Percentiles rank a stretch among this genome's conserved stretches.
Evolutionary conservation across 2,113 vertebrate genomes (phyloP).

Genomic region (Semicossyphus pulcher): DNA sequence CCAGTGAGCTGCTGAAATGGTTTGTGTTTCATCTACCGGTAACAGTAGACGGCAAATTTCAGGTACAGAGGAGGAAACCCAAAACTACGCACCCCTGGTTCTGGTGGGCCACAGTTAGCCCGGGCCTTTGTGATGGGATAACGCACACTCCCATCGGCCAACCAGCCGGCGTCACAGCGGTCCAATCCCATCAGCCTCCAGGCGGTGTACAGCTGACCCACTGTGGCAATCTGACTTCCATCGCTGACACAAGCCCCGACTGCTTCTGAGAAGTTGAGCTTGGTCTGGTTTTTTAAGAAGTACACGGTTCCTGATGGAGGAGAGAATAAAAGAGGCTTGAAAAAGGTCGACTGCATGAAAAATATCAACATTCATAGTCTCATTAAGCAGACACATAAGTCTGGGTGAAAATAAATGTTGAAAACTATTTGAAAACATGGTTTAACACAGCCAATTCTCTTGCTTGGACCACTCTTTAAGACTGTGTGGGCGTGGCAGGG

Average conservation of each 20-base stretch:
- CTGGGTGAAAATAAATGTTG: too few species aligned
- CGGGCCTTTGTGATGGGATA: conserved; percentile 88
- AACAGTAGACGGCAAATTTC: conserved; percentile 91
- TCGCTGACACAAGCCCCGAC: conserved; percentile 84
- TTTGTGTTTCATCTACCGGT: conserved; percentile 66
- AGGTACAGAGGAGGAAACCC: conserved; percentile 86
- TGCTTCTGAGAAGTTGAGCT: conserved; percentile 88
- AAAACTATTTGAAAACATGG: too few species aligned
- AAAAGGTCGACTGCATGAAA: neutral
- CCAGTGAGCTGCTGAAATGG: conserved; percentile 5
- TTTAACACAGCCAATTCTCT: too few species aligned
- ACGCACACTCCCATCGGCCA: conserved; percentile 91
- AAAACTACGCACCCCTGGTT: conserved; percentile 89
- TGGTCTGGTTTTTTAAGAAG: conserved; percentile 79
- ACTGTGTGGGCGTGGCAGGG: too few species aligned
- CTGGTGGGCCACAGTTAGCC: conserved; percentile 84
- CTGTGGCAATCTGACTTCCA: conserved; percentile 84
- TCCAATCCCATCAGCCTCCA: conserved; percentile 91
- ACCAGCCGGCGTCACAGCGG: conserved; percentile 91
- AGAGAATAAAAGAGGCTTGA: neutral
- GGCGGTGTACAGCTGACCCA: conserved; percentile 91
- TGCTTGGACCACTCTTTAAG: too few species aligned
- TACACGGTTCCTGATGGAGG: conserved; percentile 86
- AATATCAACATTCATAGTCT: too few species aligned
- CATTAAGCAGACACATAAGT: too few species aligned